phyloP scores from a whole-genome alignment of 1,140 invertebrate genomes.

The Drosophila kanapiae region DNA sequence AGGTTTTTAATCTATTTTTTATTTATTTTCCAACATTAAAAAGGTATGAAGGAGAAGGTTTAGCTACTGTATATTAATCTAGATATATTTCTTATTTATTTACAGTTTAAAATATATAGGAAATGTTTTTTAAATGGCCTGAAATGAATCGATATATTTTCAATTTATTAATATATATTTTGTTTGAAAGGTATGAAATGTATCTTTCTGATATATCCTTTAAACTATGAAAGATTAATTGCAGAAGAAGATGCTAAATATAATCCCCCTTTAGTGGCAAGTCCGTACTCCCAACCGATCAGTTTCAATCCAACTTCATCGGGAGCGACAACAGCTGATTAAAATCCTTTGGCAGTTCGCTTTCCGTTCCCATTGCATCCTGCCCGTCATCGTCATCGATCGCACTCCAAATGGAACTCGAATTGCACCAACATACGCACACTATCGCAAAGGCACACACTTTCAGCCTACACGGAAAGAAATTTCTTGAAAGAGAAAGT shows the following conservation, averaged over 20 bases:
- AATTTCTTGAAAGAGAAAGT: not conserved
- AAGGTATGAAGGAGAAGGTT: not conserved
- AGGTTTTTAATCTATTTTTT: too few species aligned
- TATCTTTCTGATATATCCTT: too few species aligned
- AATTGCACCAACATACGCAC: constrained; percentile 52
- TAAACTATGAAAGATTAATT: too few species aligned
- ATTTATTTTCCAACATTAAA: not conserved
- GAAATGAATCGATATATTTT: not conserved
- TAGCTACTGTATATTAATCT: too few species aligned
- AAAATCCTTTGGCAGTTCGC: constrained; percentile 44
- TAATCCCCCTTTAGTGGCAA: not conserved
- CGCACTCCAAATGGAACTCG: constrained; percentile 71
- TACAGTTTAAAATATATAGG: not conserved
- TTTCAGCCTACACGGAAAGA: not conserved
- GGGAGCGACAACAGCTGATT: constrained; percentile 62
- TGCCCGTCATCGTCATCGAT: constrained; percentile 67
- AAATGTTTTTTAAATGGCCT: not conserved
- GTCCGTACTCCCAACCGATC: constrained; percentile 30
- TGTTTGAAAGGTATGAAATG: too few species aligned
- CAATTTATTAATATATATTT: too few species aligned
- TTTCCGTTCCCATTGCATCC: constrained; percentile 35
- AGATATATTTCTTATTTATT: not conserved
- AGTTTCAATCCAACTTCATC: constrained; percentile 10
- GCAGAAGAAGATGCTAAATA: not conserved
- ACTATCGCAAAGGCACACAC: not conserved